Conservation (phyloP, 1,140 invertebrate genomes). For the Pantala flavescens region DNA sequence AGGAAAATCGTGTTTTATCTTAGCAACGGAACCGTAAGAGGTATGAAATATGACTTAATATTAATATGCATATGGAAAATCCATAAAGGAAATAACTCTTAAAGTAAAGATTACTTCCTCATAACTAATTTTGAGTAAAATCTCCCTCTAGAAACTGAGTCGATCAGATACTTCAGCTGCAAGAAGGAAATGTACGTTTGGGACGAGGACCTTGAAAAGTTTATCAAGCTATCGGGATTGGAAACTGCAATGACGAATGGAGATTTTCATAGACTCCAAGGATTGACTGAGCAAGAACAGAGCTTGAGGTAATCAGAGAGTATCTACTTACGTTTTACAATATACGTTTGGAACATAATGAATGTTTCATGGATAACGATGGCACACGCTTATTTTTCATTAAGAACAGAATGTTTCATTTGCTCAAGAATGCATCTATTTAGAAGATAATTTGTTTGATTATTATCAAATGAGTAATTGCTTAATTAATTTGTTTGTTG, state of each 20-base stretch:
- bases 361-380: too few relatives aligned
- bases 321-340: too few relatives aligned
- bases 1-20: neutral
- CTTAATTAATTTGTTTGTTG: too few relatives aligned
- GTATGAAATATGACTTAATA: neutral
- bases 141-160: neutral
- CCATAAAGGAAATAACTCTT: too few relatives aligned
- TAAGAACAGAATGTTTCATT: too few relatives aligned
- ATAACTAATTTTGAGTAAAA: neutral
- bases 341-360: too few relatives aligned
- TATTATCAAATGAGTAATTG: too few relatives aligned
- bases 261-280: neutral
- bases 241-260: neutral
- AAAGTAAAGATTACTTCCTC: too few relatives aligned
- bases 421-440: too few relatives aligned
- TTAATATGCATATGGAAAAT: neutral
- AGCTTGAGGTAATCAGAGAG: neutral
- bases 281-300: neutral
- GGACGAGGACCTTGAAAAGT: neutral
- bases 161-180: neutral
- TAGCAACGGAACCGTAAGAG: neutral
- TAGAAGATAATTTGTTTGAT: too few relatives aligned
- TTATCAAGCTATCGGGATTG: neutral
- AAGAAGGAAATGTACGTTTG: neutral
- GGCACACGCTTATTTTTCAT: too few relatives aligned